A percentile compares a stretch with the other conserved stretches of the same genome.
phyloP scores from a whole-genome alignment of 2,797 vertebrate genomes.

The Scarus forsteni region DNA sequence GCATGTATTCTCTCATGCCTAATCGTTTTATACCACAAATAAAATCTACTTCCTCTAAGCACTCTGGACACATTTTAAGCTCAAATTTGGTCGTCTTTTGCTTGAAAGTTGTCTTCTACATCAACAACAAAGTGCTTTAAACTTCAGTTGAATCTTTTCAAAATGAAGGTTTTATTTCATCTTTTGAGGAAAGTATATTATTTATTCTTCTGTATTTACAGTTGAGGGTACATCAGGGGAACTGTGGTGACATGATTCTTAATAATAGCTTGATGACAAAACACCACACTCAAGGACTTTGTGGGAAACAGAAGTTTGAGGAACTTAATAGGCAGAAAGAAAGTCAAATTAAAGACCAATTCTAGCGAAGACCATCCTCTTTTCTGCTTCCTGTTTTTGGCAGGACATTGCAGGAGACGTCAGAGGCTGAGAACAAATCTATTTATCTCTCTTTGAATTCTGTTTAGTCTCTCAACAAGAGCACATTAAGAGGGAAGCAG shows the following conservation, averaged over 20 bases:
- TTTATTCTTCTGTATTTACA: conserved; percentile 67
- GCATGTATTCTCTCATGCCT: no score
- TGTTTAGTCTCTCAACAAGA: conserved; percentile 39
- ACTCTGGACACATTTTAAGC: no score
- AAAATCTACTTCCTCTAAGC: no score
- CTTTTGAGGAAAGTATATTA: conserved; percentile 28
- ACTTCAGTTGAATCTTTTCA: no score
- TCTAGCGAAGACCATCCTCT: not conserved
- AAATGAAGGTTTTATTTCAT: no score
- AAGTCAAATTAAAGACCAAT: conserved; percentile 1
- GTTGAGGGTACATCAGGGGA: conserved; percentile 19
- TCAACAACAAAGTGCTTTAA: no score
- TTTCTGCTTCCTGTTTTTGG: not conserved
- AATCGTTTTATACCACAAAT: no score
- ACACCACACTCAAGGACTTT: not conserved
- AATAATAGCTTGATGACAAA: conserved; percentile 31
- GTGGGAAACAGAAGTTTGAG: not conserved
- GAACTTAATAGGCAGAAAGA: not conserved
- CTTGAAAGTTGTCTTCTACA: no score
- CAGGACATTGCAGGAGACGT: conserved; percentile 21
- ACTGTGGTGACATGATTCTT: not conserved
- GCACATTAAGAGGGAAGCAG: conserved; percentile 1
- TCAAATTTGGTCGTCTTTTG: no score
- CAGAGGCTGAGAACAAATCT: not conserved
- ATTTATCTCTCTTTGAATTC: conserved; percentile 31